Evolutionary conservation across 2,797 vertebrate species (phyloP), one percentile per base, ranked within the genome.

Genomic region (Limnodromus scolopaceus): DNA sequence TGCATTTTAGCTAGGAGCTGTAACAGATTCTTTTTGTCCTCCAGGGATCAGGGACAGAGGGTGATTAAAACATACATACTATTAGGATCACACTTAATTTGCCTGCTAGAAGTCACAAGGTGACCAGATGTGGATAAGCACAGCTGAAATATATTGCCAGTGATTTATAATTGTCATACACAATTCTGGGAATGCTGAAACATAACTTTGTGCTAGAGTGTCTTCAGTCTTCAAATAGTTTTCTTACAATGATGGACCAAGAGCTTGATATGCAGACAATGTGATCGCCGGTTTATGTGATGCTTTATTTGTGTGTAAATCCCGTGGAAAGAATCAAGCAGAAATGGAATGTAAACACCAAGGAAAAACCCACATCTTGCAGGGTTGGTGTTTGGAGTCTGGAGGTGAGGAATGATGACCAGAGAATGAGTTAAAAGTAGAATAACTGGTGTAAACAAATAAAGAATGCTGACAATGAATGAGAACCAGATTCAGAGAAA

Each of bases 401-500:
- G 91, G 79, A 91, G 79, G 80, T 87, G 76, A 85, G 8, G n/a
- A 77, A 77, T 32, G 20, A 92, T 93, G 95, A 89, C 60, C 69
- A 84, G 58, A 89, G 51, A 95, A 96, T 43, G 57, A 95, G 89
- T 94, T 87, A 84, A 78, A 96, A 95, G 87, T 87, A 54, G 60
- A 93, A 87, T 63, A 96, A 89, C 51, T 89, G 78, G 64, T 80
- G 53, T 95, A 98, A 98, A 96, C 92, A 97, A 95, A 91, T 57
- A 92, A 97, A 77, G 94, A 92, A 96, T 97, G 92, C 74, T 94
- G 84, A 94, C 60, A 57, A 61, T 45, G 85, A 94, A 91, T 89
- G 72, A 93, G 89, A 95, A 97, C 95, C 93, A 96, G 96, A 96
- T 97, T 96, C 81, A 54, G 92, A 96, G 91, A 78, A 58, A 74